Conservation (phyloP, 2,797 vertebrate genomes). For the Bradypus variegatus region DNA sequence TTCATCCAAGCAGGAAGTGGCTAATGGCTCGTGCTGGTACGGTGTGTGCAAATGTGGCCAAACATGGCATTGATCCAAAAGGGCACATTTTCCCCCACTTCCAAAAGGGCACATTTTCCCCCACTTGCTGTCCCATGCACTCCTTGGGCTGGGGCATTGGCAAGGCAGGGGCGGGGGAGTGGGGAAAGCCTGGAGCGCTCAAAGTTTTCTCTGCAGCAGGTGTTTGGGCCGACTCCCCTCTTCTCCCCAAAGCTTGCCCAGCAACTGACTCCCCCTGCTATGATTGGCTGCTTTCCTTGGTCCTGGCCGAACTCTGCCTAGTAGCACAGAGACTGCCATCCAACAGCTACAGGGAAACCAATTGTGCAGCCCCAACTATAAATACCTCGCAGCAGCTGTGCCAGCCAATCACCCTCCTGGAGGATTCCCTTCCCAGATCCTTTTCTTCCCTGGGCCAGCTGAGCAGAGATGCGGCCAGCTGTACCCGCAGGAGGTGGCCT, state of each 20-base stretch:
- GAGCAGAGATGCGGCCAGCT: conserved; percentile 40
- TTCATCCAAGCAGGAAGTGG: conserved; percentile 32
- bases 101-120: conserved; percentile 30
- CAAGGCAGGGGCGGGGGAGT: not conserved
- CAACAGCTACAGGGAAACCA: conserved; percentile 57
- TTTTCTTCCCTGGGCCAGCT: conserved; percentile 40
- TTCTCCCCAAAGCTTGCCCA: conserved; percentile 14
- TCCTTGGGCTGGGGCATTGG: conserved; percentile 19
- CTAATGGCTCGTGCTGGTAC: conserved; percentile 12
- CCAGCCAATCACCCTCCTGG: conserved; percentile 62
- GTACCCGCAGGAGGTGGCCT: conserved; percentile 44
- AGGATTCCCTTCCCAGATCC: conserved; percentile 67
- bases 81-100: conserved; percentile 10
- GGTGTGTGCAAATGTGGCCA: not conserved
- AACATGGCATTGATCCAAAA: not conserved
- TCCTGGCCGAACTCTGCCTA: conserved; percentile 65
- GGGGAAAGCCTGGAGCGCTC: conserved; percentile 5
- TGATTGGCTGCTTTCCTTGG: conserved; percentile 68
- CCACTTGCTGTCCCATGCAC: not conserved
- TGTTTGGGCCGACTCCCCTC: conserved; percentile 25
- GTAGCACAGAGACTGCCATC: conserved; percentile 54
- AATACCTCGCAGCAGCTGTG: conserved; percentile 48
- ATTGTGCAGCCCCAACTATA: conserved; percentile 59
- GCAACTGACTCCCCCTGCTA: conserved; percentile 52
- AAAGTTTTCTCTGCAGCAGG: conserved; percentile 59